Conservation (phyloP, 2,888 invertebrate species). For the Calliopum simillimum region DNA sequence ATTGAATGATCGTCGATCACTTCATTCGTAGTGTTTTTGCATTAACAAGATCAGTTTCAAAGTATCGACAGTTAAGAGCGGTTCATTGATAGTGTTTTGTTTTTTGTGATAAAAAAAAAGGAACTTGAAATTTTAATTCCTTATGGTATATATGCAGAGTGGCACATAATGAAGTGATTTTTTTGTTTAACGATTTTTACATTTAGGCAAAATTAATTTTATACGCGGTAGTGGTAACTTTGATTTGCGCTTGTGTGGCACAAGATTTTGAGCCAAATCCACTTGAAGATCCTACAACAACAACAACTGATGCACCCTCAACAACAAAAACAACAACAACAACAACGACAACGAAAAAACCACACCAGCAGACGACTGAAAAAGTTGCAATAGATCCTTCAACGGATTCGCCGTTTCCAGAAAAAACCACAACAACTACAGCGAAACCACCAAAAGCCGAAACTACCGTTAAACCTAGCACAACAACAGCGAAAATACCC, state of each 20-base stretch:
- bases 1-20: no score
- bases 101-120: no score
- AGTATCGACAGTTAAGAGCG: slow-evolving; percentile 1
- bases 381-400: neutral
- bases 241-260: slow-evolving; percentile 21
- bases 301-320: neutral
- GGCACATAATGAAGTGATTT: no score
- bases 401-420: slow-evolving; percentile 1
- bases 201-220: slow-evolving; percentile 18
- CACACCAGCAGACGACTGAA: neutral
- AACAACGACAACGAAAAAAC: slow-evolving; percentile 6
- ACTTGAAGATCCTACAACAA: slow-evolving; percentile 46
- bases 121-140: no score
- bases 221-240: neutral
- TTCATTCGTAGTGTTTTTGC: neutral
- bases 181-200: neutral
- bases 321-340: neutral
- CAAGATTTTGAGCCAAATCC: slow-evolving; percentile 50
- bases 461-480: neutral
- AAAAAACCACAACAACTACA: slow-evolving; percentile 8
- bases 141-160: no score
- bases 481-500: neutral
- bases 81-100: neutral
- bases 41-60: slow-evolving; percentile 29
- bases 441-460: neutral